phyloP scores from a whole-genome alignment of 2,797 vertebrate species.

The Cirrhinus mrigala region DNA sequence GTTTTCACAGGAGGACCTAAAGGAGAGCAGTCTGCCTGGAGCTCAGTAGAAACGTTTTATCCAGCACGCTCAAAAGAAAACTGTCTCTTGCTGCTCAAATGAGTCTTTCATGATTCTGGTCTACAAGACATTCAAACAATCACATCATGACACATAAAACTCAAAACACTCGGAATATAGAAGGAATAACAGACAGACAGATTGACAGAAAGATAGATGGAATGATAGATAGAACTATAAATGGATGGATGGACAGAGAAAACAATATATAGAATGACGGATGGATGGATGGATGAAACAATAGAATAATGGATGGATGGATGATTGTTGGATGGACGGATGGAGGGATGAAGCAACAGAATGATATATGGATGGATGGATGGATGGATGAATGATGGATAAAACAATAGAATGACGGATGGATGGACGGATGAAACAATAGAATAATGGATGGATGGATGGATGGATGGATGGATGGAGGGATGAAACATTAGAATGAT shows the following conservation, averaged over 20 bases:
- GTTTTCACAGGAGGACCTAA: background rate
- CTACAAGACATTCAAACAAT: background rate
- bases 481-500: background rate
- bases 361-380: no score
- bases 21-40: background rate
- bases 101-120: background rate
- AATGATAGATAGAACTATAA: background rate
- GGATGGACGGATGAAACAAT: background rate
- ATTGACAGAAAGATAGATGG: background rate
- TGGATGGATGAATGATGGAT: no score
- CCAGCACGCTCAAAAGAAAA: no score
- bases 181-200: background rate
- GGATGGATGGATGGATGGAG: background rate
- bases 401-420: rapidly evolving
- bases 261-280: background rate
- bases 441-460: background rate
- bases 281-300: background rate
- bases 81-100: background rate
- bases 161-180: background rate
- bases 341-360: no score
- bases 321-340: no score
- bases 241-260: background rate
- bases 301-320: background rate
- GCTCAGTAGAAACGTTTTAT: background rate
- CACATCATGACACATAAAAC: background rate